These are phyloP conservation scores for Lasioglossum figueresi DNA, from an alignment of 2,888 invertebrate genomes.

Conservation along the genomic window DNA sequence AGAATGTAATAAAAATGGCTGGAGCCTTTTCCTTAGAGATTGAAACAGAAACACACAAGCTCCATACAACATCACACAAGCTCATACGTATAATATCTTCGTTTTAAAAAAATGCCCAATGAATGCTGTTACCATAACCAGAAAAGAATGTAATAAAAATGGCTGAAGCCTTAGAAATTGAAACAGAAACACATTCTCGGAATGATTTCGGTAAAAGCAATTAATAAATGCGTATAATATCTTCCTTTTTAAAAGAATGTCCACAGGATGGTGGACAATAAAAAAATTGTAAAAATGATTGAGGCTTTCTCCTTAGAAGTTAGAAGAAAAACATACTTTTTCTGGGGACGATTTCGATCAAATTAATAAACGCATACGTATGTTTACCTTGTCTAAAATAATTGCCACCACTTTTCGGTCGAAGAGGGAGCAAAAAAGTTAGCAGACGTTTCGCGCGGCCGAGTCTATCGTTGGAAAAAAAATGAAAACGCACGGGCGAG, in stretches of 20 bases:
- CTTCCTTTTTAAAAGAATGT: not conserved
- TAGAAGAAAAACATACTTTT: not conserved
- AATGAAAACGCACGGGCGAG: conserved; percentile 64
- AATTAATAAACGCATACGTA: not conserved
- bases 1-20: no score
- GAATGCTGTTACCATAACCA: no score
- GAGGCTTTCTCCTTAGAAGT: not conserved
- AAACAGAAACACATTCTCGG: not conserved
- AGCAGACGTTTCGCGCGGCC: not conserved
- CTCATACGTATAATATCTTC: no score
- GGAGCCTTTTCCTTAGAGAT: no score
- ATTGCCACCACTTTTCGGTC: not conserved
- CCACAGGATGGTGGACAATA: not conserved
- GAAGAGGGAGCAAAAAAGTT: not conserved
- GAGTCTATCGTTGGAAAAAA: conserved; percentile 19
- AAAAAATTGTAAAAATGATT: no score
- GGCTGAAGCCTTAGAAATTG: not conserved
- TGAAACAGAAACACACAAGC: no score
- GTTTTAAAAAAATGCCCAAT: no score
- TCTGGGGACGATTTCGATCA: not conserved
- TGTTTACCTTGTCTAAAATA: not conserved
- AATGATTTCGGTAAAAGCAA: not conserved
- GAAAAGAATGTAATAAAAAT: not conserved
- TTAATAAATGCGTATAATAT: not conserved
- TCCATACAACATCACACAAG: no score